Base-by-base conservation (phyloP, 2,888 invertebrate genomes). In the Clitarchus hookeri region DNA sequence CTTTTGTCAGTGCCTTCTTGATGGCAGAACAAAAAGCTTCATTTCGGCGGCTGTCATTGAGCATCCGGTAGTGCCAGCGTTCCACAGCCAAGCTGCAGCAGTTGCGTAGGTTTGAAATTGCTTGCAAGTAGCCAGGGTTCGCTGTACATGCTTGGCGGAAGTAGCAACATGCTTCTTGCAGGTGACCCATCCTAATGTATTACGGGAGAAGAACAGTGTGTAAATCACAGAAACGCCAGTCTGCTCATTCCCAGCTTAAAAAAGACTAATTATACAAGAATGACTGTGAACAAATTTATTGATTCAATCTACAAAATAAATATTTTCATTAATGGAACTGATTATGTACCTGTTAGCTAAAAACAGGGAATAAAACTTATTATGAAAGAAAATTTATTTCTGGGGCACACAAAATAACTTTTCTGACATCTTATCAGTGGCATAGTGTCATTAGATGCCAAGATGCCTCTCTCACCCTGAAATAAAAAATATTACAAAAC, bases 11-110 rank as follows among this genome's bases (percentile, higher is more conserved):
- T 87, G 92, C 93, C 86, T 93, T 91, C 26, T 90, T 89, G 87
- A 97, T 95, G 0, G 96, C 96, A 85, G 91, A 90, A 85, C 92
- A 92, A 90, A 95, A 97, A 0, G 94, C 93, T 86, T 92, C 90
- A 91, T 97, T 97, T 82, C 97, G 92, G 26, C 91, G 90, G 87
- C 91, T 92, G 90, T 97, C 97, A 91, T 97, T 97, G 44, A 97
- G 91, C 97, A 97, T 97, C 87, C 95, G 92, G 91, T 95, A 97
- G 91, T 97, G 97, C 97, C 97, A 97, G 85, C 96, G 92, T 87
- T 96, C 95, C 82, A 97, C 93, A 87, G 95, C 91, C 88, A 94
- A 91, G 90, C 95, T 95, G 89, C 94, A 94, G 0, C 95, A 92
- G 88, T 95, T 95, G 90, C 96, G 94, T 26, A 95, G 91, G 90